These are phyloP conservation scores for Stegophylla sp. DNA, from an alignment of 2,888 invertebrate genomes.

Conservation along the genomic window DNA sequence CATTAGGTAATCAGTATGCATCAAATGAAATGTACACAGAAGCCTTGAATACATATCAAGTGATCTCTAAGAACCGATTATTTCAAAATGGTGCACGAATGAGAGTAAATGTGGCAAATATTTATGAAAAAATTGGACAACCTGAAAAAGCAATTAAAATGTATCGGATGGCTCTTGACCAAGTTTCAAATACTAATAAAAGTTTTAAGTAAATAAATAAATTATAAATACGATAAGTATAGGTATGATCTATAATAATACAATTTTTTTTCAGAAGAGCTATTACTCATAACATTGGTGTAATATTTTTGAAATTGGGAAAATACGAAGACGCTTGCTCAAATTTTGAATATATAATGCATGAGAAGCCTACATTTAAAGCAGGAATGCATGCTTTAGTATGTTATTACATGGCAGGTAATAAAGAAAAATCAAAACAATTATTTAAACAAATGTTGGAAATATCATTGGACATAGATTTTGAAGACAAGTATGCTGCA, in stretches of 20 bases:
- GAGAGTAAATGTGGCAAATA: conserved; percentile 98
- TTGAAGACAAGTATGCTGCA: conserved; percentile 75
- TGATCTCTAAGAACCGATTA: conserved; percentile 91
- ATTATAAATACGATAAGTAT: neutral
- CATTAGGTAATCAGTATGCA: conserved; percentile 93
- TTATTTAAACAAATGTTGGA: conserved; percentile 89
- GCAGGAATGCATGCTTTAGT: conserved; percentile 85
- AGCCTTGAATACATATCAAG: conserved; percentile 93
- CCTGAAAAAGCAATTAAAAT: conserved; percentile 95
- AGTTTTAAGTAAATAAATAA: conserved; percentile 75
- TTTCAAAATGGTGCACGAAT: conserved; percentile 91
- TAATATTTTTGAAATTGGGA: conserved; percentile 93
- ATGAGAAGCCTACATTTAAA: conserved; percentile 88
- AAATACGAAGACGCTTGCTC: conserved; percentile 95
- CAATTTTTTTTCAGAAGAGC: conserved; percentile 73
- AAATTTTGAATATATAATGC: conserved; percentile 97
- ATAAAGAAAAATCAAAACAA: conserved; percentile 90
- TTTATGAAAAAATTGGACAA: conserved; percentile 92
- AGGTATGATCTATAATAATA: neutral
- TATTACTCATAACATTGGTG: conserved; percentile 97
- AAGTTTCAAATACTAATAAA: conserved; percentile 90
- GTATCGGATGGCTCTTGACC: conserved; percentile 98
- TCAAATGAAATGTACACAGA: conserved; percentile 94
- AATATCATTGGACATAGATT: conserved; percentile 82
- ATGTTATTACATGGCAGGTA: conserved; percentile 87